Conservation (phyloP, 2,797 vertebrate species). For the Esox masquinongy region DNA sequence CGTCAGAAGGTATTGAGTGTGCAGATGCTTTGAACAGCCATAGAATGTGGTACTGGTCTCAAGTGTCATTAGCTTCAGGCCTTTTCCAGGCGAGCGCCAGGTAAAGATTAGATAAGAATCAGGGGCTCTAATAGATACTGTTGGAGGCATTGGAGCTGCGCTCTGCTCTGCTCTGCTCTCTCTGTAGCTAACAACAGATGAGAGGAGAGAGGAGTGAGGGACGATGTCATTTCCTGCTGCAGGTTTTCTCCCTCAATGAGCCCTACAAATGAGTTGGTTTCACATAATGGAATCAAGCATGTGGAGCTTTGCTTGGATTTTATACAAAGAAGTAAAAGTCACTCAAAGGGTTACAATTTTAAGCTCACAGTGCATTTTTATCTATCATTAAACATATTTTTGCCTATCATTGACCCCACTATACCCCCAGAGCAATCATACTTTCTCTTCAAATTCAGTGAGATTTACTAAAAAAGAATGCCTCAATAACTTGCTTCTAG, state of each 20-base stretch:
- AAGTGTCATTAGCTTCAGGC: slow-evolving; percentile 80
- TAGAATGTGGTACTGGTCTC: slow-evolving; percentile 76
- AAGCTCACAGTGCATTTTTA: not conserved
- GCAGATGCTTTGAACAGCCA: slow-evolving; percentile 73
- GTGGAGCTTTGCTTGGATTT: not conserved
- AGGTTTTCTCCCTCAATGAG: slow-evolving; percentile 1
- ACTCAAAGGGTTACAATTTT: not conserved
- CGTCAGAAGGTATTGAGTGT: slow-evolving; percentile 69
- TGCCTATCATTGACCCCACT: not conserved
- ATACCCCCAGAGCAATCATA: too few species aligned
- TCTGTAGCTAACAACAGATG: slow-evolving; percentile 64
- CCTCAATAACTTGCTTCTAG: too few species aligned
- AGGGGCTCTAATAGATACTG: slow-evolving; percentile 75
- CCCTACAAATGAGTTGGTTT: slow-evolving; percentile 42
- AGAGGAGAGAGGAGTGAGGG: slow-evolving; percentile 43
- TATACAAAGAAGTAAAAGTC: not conserved
- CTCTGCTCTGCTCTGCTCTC: slow-evolving; percentile 59
- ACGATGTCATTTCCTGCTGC: slow-evolving; percentile 61
- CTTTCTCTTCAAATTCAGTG: too few species aligned
- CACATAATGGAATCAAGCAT: slow-evolving; percentile 34
- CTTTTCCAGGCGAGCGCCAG: slow-evolving; percentile 72
- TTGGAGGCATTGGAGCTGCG: slow-evolving; percentile 69
- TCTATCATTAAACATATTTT: not conserved
- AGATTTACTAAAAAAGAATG: too few species aligned
- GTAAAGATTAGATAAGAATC: slow-evolving; percentile 85